Evolutionary conservation across 2,888 invertebrate species (phyloP).

Genomic region (Dyspetes luteomarginatus): DNA sequence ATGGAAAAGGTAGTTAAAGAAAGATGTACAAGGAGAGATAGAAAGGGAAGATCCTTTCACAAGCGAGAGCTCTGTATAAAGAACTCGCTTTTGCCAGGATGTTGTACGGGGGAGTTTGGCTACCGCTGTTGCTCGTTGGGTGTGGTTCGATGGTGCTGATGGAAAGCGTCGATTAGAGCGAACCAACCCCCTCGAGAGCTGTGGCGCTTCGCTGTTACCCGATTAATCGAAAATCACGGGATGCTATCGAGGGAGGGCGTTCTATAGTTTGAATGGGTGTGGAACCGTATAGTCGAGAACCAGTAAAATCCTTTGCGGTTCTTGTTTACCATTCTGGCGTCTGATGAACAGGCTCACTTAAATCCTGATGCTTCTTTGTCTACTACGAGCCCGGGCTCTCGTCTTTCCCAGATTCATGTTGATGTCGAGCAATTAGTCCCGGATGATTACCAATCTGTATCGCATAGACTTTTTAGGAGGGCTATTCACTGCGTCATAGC

Average conservation of each 20-base stretch:
- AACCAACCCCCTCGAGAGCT: constrained; percentile 47
- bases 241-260: constrained; percentile 24
- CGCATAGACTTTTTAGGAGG: no score
- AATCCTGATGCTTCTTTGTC: constrained; percentile 16
- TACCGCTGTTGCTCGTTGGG: constrained; percentile 10
- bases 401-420: constrained; percentile 29
- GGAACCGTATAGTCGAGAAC: background rate
- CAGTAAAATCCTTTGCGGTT: constrained; percentile 25
- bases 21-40: constrained; percentile 37
- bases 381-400: no score
- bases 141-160: constrained; percentile 46
- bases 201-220: constrained; percentile 30
- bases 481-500: no score
- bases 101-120: constrained; percentile 16
- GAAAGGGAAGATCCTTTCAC: constrained; percentile 23
- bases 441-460: constrained; percentile 38
- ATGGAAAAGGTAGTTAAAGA: constrained; percentile 9
- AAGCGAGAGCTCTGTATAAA: constrained; percentile 22
- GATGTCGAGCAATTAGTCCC: constrained; percentile 7
- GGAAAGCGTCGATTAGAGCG: constrained; percentile 62
- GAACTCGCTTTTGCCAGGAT: background rate
- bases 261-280: background rate
- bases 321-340: background rate
- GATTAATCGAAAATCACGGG: constrained; percentile 65
- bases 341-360: constrained; percentile 49